phyloP scores from a whole-genome alignment of 53 echinoderm and acorn worm species.

The Holothuria scabra region DNA sequence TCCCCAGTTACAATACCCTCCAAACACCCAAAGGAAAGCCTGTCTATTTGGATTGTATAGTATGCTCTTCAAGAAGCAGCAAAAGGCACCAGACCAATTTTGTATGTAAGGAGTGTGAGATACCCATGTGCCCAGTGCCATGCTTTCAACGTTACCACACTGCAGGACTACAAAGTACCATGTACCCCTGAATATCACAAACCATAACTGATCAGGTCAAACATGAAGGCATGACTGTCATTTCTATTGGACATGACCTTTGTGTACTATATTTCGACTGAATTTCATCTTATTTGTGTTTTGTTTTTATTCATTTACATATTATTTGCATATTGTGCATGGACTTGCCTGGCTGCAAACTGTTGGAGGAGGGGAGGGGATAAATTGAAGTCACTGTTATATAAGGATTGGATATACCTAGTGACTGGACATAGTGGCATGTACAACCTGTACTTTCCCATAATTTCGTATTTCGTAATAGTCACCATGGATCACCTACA shows the following conservation, averaged over 20 bases:
- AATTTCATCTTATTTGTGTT: background rate
- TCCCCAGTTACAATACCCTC: background rate
- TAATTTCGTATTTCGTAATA: too few species aligned
- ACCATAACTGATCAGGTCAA: conserved; percentile 15
- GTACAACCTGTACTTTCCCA: too few species aligned
- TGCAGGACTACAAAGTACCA: conserved; percentile 31
- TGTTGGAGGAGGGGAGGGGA: background rate
- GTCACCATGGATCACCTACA: too few species aligned
- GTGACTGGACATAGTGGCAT: too few species aligned
- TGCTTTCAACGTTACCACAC: conserved; percentile 44
- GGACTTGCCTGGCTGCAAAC: background rate
- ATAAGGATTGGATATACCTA: too few species aligned
- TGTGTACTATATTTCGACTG: background rate
- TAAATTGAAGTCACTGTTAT: background rate
- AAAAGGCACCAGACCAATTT: conserved; percentile 25
- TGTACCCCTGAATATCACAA: conserved; percentile 21
- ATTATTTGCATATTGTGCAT: background rate
- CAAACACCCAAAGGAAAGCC: conserved; percentile 9
- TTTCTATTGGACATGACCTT: background rate
- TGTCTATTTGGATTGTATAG: conserved; percentile 44
- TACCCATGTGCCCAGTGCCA: conserved; percentile 31
- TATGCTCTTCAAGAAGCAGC: conserved; percentile 39
- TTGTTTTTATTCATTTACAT: background rate
- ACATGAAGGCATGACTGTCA: conserved; percentile 19
- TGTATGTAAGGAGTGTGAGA: conserved; percentile 26